A percentile compares a stretch with the other conserved stretches of the same genome.
Conservation (phyloP, 2,113 vertebrate genomes). For the Lanius ludovicianus region DNA sequence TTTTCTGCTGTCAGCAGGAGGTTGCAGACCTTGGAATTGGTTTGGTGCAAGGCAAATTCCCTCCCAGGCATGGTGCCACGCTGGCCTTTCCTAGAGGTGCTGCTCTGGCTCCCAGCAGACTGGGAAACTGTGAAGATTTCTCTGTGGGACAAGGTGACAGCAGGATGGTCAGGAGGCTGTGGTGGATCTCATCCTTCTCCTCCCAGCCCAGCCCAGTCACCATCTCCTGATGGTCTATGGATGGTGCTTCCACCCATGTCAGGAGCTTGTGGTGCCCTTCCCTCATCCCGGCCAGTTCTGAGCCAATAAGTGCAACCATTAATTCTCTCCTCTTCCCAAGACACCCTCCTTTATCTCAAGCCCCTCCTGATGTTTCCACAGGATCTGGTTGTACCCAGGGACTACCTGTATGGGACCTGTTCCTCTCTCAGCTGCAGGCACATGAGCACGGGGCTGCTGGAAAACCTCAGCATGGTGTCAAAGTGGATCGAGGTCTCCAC, state of each 20-base stretch:
- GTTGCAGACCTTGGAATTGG: conserved; percentile 68
- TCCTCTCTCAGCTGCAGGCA: conserved; percentile 65
- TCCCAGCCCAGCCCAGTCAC: not conserved
- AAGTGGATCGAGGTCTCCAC: conserved; percentile 21
- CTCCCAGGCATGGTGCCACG: not conserved
- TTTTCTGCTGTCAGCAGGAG: not conserved
- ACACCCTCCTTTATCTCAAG: not conserved
- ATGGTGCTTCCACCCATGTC: not conserved
- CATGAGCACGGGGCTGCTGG: conserved; percentile 9
- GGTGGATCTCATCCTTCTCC: not conserved
- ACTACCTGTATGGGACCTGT: conserved; percentile 50
- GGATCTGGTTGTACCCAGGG: not conserved
- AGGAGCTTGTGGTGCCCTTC: not conserved
- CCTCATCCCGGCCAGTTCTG: rapidly evolving
- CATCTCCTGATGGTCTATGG: not conserved
- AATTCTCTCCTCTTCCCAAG: not conserved
- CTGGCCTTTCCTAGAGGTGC: not conserved
- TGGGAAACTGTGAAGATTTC: conserved; percentile 49
- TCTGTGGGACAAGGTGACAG: not conserved
- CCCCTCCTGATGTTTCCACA: not conserved
- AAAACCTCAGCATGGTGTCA: conserved; percentile 30
- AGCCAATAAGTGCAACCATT: not conserved
- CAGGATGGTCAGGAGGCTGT: not conserved
- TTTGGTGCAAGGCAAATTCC: conserved; percentile 51
- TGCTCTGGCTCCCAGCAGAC: not conserved